Evolutionary conservation across 2,113 vertebrate species (phyloP).

Genomic region (Puma concolor): DNA sequence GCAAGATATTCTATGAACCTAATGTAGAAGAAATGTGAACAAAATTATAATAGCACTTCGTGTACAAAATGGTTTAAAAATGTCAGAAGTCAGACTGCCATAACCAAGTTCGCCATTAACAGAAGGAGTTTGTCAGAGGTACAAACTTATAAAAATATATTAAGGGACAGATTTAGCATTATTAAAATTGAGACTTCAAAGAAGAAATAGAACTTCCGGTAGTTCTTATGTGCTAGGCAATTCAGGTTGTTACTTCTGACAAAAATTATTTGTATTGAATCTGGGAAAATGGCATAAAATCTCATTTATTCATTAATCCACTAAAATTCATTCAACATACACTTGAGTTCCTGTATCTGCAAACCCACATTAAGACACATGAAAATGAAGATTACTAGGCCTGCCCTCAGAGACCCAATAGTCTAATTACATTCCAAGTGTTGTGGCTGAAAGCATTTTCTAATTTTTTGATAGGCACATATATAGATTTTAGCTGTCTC

Average conservation of each 20-base stretch:
- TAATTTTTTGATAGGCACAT: background rate
- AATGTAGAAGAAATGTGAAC: background rate
- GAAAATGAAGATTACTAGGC: background rate
- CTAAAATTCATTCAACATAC: background rate
- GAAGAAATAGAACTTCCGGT: background rate
- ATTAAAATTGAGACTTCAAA: background rate
- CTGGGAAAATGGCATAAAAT: background rate
- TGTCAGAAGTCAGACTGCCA: background rate
- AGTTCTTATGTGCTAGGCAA: background rate
- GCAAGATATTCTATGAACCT: background rate
- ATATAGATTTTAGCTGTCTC: background rate
- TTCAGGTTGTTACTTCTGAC: background rate
- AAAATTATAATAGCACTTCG: background rate
- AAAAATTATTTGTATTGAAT: background rate
- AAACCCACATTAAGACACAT: background rate
- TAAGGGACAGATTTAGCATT: background rate
- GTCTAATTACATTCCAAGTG: background rate
- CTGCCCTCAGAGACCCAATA: background rate
- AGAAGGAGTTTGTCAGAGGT: background rate
- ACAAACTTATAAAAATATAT: background rate
- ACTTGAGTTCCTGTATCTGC: background rate
- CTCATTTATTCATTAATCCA: constrained; percentile 27
- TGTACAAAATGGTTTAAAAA: background rate
- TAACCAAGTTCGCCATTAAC: background rate
- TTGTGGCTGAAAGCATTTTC: background rate